Conservation (phyloP, 2,113 vertebrate species). For the Phaethornis superciliosus region DNA sequence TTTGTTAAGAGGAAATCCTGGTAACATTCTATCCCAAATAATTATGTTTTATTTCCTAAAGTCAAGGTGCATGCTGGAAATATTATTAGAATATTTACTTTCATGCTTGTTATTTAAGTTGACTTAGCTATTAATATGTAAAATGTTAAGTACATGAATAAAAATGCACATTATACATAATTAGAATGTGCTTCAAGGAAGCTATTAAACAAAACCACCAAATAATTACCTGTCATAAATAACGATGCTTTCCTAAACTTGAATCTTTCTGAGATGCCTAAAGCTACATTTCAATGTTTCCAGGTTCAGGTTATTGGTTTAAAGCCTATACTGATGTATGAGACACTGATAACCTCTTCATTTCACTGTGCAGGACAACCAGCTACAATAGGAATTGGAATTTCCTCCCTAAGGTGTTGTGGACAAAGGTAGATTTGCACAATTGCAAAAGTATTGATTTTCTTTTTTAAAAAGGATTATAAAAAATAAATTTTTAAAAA, state of each 20-base stretch:
- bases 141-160: constrained; percentile 1
- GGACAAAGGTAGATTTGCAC: background rate
- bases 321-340: background rate
- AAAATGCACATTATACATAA: background rate
- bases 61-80: background rate
- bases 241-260: background rate
- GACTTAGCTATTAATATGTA: background rate
- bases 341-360: background rate
- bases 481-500: background rate
- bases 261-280: background rate
- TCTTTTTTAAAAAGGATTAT: background rate
- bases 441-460: background rate
- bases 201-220: background rate
- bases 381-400: background rate
- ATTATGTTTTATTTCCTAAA: background rate
- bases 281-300: background rate
- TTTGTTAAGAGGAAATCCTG: background rate
- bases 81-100: background rate
- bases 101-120: background rate
- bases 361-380: background rate
- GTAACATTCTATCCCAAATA: background rate
- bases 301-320: background rate
- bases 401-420: background rate
- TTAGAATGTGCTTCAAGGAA: background rate
- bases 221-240: constrained; percentile 9